Conservation (phyloP, 2,888 invertebrate genomes). For the Thereva nobilitata region DNA sequence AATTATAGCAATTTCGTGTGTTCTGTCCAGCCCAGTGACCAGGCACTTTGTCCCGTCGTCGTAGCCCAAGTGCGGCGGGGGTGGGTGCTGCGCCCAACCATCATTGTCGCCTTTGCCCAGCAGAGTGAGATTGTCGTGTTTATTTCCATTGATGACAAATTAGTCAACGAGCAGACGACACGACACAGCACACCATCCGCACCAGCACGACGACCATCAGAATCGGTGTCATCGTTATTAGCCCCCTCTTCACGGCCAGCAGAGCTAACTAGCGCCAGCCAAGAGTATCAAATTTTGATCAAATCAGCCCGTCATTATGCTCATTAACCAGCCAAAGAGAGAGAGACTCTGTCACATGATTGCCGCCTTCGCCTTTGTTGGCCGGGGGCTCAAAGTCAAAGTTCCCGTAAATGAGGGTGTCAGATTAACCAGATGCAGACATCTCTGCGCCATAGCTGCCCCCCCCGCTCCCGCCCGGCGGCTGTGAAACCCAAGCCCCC, state of each 20-base stretch:
- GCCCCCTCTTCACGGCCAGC: slow-evolving; percentile 4
- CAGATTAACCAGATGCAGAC: slow-evolving; percentile 36
- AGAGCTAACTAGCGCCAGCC: slow-evolving; percentile 16
- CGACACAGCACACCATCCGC: not conserved
- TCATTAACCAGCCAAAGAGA: slow-evolving; percentile 40
- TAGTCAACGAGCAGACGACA: slow-evolving; percentile 5
- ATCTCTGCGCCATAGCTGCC: too few relatives aligned
- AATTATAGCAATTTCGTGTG: not conserved
- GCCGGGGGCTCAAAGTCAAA: slow-evolving; percentile 40
- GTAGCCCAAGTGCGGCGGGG: too few relatives aligned
- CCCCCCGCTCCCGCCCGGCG: not conserved
- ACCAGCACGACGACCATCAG: not conserved
- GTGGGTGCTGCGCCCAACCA: not conserved
- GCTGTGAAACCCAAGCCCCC: slow-evolving; percentile 20
- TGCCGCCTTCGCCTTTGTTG: slow-evolving; percentile 35
- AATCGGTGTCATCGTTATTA: slow-evolving; percentile 26
- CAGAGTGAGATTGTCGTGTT: too few relatives aligned
- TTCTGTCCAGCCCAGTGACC: not conserved
- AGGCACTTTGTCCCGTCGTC: too few relatives aligned
- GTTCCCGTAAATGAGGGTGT: slow-evolving; percentile 38
- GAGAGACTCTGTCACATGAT: slow-evolving; percentile 17
- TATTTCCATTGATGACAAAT: slow-evolving; percentile 15
- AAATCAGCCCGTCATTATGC: slow-evolving; percentile 46
- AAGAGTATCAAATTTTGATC: slow-evolving; percentile 40
- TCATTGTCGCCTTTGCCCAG: not conserved